Evolutionary conservation across 2,888 invertebrate species (phyloP), one percentile per base, ranked within the genome.

Genomic region (Drosophila ustulata): DNA sequence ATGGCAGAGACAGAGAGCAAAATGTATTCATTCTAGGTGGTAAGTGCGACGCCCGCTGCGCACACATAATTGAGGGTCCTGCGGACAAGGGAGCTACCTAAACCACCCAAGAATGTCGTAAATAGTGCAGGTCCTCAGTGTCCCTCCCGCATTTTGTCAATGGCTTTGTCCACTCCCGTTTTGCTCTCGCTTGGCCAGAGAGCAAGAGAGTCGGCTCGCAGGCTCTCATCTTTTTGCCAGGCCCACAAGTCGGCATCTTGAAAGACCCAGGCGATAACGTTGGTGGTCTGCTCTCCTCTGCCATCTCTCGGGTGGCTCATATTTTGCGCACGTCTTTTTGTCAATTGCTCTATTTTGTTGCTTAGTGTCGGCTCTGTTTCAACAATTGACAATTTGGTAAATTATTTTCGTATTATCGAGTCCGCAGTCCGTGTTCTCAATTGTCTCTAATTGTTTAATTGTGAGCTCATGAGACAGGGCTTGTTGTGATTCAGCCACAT

Each of bases 321-420:
- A 80, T 83, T 88, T 83, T 82, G 85, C 81, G 71, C 85, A 74
- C 73, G 73, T 69, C 56, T 66, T 70, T 57, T 88, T 83, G 88
- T 86, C 82, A 82, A 86, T 86, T 88, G 86, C 85, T 88, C 88
- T 86, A 88, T 86, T 86, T 87, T 68, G 69, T 72, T 71, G 67
- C 69, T 52, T 61, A 43, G n/a, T 34, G 45, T 65, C 78, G 73
- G 70, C 66, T 64, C 63, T 39, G 55, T 39, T 67, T 49, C 52
- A 61, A 82, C 75, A 78, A 73, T 70, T 53, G 62, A 11, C 63
- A 52, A 53, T 70, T 75, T 68, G 70, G 73, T 68, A 86, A 88
- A 90, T 91, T 90, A 90, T 89, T 78, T 90, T 90, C 88, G 82
- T 89, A 90, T 90, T 90, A 91, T 90, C 89, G 84, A 84, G 71